These are phyloP conservation scores for Onychomys torridus DNA, from an alignment of 2,797 vertebrate species.

Conservation along the genomic window DNA sequence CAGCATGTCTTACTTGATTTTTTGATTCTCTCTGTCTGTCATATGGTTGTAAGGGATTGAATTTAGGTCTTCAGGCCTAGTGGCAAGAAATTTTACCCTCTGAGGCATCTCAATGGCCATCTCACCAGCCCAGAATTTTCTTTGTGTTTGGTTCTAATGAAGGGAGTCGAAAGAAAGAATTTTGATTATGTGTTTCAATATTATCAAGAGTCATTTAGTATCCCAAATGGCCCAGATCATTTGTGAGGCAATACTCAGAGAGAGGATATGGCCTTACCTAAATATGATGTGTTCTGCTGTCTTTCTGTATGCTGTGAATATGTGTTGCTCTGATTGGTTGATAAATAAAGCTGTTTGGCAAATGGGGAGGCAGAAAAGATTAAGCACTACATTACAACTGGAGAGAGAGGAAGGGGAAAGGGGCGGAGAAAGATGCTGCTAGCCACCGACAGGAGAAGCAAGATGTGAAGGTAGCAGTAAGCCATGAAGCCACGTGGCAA, in stretches of 20 bases:
- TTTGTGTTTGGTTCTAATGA: background rate
- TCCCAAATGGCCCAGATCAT: too few relatives aligned
- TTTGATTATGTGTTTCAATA: background rate
- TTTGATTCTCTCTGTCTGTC: too few relatives aligned
- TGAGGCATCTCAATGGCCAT: background rate
- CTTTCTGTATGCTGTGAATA: too few relatives aligned
- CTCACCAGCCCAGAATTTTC: background rate
- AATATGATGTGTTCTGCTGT: background rate
- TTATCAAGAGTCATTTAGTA: background rate
- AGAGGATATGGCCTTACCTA: background rate
- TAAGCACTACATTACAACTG: too few relatives aligned
- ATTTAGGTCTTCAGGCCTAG: background rate
- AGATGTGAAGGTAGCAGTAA: too few relatives aligned
- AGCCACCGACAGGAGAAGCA: too few relatives aligned
- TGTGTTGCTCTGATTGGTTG: too few relatives aligned
- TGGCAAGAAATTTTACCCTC: background rate
- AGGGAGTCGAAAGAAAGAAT: rapidly evolving
- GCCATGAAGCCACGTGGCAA: too few relatives aligned
- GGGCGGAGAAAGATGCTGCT: too few relatives aligned
- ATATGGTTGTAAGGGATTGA: background rate
- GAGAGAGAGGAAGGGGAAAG: too few relatives aligned
- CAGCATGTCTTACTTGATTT: background rate
- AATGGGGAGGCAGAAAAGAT: too few relatives aligned
- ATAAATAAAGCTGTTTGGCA: too few relatives aligned
- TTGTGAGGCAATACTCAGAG: background rate